phyloP scores from a whole-genome alignment of 2,888 invertebrate genomes.

The Oscheius myriophilus region DNA sequence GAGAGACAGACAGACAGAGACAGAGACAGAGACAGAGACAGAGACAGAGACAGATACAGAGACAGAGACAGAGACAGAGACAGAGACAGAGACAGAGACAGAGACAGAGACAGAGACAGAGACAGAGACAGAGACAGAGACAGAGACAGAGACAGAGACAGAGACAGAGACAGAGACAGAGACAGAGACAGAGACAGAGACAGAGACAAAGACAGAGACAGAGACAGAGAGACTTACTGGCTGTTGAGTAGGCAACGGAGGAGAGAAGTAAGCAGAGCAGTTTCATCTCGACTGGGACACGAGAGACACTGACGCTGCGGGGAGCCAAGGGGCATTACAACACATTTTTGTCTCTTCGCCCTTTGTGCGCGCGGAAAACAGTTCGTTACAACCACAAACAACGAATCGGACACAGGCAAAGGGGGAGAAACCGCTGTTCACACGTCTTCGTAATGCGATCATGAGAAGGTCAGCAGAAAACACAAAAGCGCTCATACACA shows the following conservation, averaged over 20 bases:
- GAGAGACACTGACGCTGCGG: too few species aligned
- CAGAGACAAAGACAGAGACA: slow-evolving; percentile 16
- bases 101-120: slow-evolving; percentile 10
- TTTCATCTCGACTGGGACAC: too few species aligned
- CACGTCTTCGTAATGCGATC: too few species aligned
- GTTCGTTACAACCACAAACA: too few species aligned
- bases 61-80: slow-evolving; percentile 6
- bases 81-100: slow-evolving; percentile 10
- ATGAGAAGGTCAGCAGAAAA: too few species aligned
- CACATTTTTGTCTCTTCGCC: too few species aligned
- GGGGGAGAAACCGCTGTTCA: too few species aligned
- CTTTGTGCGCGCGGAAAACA: too few species aligned
- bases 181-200: slow-evolving; percentile 6
- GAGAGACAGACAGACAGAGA: slow-evolving; percentile 12
- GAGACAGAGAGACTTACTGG: background rate
- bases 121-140: slow-evolving; percentile 17
- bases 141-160: slow-evolving; percentile 4
- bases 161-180: slow-evolving; percentile 14
- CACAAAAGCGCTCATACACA: too few species aligned
- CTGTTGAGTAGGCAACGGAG: slow-evolving; percentile 1
- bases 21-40: slow-evolving; percentile 7
- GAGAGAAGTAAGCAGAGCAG: background rate
- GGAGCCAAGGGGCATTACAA: too few species aligned
- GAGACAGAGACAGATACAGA: slow-evolving; percentile 16
- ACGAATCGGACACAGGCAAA: too few species aligned